phyloP scores from a whole-genome alignment of 1,140 invertebrate genomes.

The Stegodyphus dumicola region DNA sequence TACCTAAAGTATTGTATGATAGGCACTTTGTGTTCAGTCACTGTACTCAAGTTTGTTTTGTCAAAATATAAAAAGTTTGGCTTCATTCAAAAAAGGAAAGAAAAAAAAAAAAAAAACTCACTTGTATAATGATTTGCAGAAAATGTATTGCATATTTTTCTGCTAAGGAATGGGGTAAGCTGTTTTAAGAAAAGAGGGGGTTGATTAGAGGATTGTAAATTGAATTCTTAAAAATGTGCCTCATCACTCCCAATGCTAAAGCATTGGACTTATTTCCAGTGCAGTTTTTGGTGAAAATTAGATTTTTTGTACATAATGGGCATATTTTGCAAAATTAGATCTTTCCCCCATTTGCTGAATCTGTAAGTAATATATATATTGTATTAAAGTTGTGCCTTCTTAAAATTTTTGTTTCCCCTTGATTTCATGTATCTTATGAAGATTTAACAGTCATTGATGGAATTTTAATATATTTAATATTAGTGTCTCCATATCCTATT shows the following conservation, averaged over 20 bases:
- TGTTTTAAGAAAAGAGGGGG: no score
- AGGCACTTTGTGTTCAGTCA: not conserved
- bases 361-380: not conserved
- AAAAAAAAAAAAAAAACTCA: not conserved
- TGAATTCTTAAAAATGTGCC: conserved; percentile 26
- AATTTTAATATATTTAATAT: not conserved
- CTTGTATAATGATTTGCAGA: not conserved
- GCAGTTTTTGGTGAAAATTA: not conserved
- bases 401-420: not conserved
- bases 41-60: not conserved
- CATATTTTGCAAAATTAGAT: not conserved
- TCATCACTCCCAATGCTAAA: not conserved
- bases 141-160: not conserved
- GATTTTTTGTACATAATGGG: not conserved
- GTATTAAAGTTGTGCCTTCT: conserved; percentile 43
- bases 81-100: not conserved
- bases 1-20: no score
- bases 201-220: not conserved
- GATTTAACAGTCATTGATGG: not conserved
- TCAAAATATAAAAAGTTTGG: not conserved
- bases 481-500: not conserved
- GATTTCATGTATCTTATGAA: not conserved
- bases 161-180: not conserved
- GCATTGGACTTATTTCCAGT: not conserved
- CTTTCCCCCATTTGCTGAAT: not conserved